Evolutionary conservation across 2,113 vertebrate genomes (phyloP).

Genomic region (Limanda limanda): DNA sequence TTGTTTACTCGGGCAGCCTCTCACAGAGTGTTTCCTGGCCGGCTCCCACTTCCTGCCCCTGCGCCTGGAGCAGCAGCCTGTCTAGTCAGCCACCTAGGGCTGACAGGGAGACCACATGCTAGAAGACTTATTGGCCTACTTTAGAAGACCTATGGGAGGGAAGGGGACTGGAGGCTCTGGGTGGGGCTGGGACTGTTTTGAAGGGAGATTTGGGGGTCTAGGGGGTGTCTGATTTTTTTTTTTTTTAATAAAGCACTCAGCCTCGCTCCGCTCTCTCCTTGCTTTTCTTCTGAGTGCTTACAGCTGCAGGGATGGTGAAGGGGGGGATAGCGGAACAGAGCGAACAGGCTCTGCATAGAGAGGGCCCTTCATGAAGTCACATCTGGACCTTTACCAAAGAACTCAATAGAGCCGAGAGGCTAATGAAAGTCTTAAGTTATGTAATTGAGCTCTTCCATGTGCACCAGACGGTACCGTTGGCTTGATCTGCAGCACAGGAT

Average conservation of each 20-base stretch:
- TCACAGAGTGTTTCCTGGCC: conserved; percentile 73
- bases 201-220: conserved; percentile 51
- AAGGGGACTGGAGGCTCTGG: conserved; percentile 44
- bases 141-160: conserved; percentile 64
- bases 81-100: conserved; percentile 77
- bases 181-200: conserved; percentile 63
- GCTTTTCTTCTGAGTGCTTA: conserved; percentile 77
- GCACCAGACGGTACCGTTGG: conserved; percentile 67
- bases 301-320: conserved; percentile 67
- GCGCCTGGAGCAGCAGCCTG: conserved; percentile 68
- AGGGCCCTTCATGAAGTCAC: conserved; percentile 80
- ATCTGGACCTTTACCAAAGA: conserved; percentile 79
- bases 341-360: conserved; percentile 70
- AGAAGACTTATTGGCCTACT: conserved; percentile 79
- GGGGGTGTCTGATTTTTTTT: conserved; percentile 61
- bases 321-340: conserved; percentile 56
- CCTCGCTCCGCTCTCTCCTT: conserved; percentile 49
- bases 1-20: conserved; percentile 78
- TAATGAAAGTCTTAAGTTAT: conserved; percentile 80
- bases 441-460: conserved; percentile 79
- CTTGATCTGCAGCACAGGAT: conserved; percentile 62
- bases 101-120: conserved; percentile 75
- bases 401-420: conserved; percentile 68
- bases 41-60: conserved; percentile 75
- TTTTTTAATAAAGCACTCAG: conserved; percentile 72